Conservation (phyloP, 2,113 vertebrate species). For the Polypterus senegalus region DNA sequence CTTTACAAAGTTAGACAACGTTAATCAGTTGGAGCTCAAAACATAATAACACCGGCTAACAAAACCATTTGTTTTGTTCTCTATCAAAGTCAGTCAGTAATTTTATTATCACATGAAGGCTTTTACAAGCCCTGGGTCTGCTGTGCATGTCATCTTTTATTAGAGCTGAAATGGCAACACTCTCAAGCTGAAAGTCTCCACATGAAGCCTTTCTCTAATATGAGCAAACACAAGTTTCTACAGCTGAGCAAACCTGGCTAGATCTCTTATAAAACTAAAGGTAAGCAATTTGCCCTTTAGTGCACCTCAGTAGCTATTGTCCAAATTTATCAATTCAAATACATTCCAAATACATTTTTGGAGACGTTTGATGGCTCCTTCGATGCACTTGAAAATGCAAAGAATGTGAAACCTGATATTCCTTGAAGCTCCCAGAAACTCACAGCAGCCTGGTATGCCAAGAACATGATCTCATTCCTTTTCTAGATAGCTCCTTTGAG, state of each 20-base stretch:
- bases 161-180: conserved; percentile 28
- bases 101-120: neutral
- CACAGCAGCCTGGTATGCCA: neutral
- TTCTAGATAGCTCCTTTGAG: neutral
- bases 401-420: conserved; percentile 29
- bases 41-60: too few species aligned
- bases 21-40: too few species aligned
- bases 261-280: conserved; percentile 31
- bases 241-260: conserved; percentile 34
- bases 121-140: conserved; percentile 17
- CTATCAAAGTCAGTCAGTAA: neutral
- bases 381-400: conserved; percentile 38
- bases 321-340: conserved; percentile 45
- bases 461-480: neutral
- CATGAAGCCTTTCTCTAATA: conserved; percentile 29
- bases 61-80: neutral
- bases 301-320: too few species aligned
- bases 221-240: conserved; percentile 40
- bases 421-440: conserved; percentile 25
- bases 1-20: too few species aligned
- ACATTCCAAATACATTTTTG: conserved; percentile 38
- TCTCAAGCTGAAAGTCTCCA: conserved; percentile 35
- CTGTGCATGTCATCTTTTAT: conserved; percentile 38
- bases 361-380: conserved; percentile 16
- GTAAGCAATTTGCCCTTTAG: conserved; percentile 18